These are phyloP conservation scores for Cataglyphis livida DNA, from an alignment of 2,888 invertebrate genomes.

Conservation along the genomic window DNA sequence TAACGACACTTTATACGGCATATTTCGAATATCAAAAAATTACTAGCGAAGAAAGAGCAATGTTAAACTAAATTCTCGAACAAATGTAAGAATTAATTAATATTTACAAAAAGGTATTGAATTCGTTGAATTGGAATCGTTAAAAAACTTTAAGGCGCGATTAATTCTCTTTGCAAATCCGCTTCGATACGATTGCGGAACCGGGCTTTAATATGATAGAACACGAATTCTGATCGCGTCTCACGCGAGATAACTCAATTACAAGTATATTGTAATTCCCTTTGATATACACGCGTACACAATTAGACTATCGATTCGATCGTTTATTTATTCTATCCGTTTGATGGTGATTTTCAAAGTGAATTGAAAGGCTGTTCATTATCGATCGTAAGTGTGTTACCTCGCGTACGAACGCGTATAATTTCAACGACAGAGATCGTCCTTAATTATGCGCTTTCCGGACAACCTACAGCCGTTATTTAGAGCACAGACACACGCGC, in stretches of 20 bases:
- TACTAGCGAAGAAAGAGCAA: background rate
- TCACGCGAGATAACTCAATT: slow-evolving; percentile 36
- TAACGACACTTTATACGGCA: no score
- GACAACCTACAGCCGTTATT: background rate
- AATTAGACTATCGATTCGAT: slow-evolving; percentile 22
- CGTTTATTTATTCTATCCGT: slow-evolving; percentile 38
- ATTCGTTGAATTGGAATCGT: background rate
- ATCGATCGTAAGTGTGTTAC: slow-evolving; percentile 37
- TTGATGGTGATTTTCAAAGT: slow-evolving; percentile 13
- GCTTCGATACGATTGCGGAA: slow-evolving; percentile 5
- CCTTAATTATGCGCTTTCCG: slow-evolving; percentile 30
- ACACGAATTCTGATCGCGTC: slow-evolving; percentile 19
- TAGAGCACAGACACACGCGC: background rate
- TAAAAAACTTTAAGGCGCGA: background rate
- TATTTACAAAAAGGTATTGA: background rate
- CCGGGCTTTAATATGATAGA: background rate
- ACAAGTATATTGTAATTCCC: slow-evolving; percentile 34
- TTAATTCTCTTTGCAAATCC: slow-evolving; percentile 13
- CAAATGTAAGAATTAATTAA: background rate
- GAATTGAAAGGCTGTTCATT: slow-evolving; percentile 19
- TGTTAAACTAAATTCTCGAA: background rate
- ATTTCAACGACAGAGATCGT: slow-evolving; percentile 29
- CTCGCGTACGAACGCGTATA: background rate
- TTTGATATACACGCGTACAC: background rate
- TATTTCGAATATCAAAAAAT: background rate